Conservation (phyloP, 2,888 invertebrate species). For the Cheilosia vulpina region DNA sequence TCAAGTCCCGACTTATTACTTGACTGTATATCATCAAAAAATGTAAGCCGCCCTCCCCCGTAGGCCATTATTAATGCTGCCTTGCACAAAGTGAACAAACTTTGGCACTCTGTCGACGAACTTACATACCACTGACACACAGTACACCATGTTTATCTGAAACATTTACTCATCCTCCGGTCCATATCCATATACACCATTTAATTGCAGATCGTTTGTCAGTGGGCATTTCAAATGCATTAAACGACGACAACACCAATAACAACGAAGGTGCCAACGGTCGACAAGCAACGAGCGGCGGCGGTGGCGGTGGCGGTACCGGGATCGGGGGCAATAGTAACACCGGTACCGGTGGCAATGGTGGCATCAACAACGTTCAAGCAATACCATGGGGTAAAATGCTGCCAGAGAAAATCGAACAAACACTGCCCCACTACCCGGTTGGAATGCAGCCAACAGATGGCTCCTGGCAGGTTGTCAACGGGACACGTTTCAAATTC, state of each 20-base stretch:
- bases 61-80: too few relatives aligned
- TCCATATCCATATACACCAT: constrained; percentile 20
- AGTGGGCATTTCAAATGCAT: constrained; percentile 75
- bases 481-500: constrained; percentile 89
- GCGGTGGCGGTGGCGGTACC: constrained; percentile 59
- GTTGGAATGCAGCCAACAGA: constrained; percentile 88
- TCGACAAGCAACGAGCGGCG: constrained; percentile 72
- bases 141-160: too few relatives aligned
- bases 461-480: constrained; percentile 89
- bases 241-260: constrained; percentile 75
- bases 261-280: constrained; percentile 72
- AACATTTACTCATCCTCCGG: too few relatives aligned
- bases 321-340: constrained; percentile 13
- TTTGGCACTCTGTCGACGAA: too few relatives aligned
- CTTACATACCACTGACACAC: too few relatives aligned
- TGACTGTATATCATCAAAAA: too few relatives aligned
- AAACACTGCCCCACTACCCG: constrained; percentile 86
- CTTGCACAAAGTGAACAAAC: too few relatives aligned
- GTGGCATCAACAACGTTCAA: constrained; percentile 78
- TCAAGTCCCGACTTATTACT: too few relatives aligned
- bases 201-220: constrained; percentile 75
- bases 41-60: too few relatives aligned
- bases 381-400: constrained; percentile 83
- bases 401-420: constrained; percentile 83
- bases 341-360: constrained; percentile 71